Base-by-base conservation (phyloP, 2,113 vertebrate species). In the Vidua macroura region DNA sequence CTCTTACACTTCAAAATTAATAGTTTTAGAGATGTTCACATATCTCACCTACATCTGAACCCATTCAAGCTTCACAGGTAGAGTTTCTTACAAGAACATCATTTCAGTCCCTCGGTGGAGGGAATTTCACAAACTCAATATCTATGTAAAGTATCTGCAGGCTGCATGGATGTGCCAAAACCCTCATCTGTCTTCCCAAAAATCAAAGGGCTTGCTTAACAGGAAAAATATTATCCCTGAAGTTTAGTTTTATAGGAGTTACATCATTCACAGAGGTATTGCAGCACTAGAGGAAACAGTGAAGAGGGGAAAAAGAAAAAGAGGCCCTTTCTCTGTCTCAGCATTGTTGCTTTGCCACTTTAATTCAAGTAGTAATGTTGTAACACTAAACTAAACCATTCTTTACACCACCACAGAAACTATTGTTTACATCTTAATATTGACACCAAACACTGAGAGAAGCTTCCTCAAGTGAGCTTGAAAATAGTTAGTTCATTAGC, bases 201-300 rank as follows among this genome's bases (percentile, higher is more conserved):
- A 96, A 95, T 82, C 84, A 91, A 83, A 91, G 59, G 15, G 14
- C 16, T 91, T 92, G 28, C 37, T 64, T 89, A 93, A 74, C 66
- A 87, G 27, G 52, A 75, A 66, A 58, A 59, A 31, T 66, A 46
- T 60, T 73, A 70, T 18, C 67, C 77, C 56, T 73, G 31, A 81
- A 87, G n/a, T 85, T 92, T 33, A 69, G 44, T 55, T 91, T 92
- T 28, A 85, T 79, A 66, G 35, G 46, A 66, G 18, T 91, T 95
- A 58, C 53, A 41, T 77, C 70, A 93, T 69, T 33, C 27, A 69
- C 62, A 73, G 74, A 58, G 21, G 21, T 87, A 68, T 49, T 58
- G 59, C 59, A 89, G 69, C 37, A 73, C 23, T 13, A 51, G 13
- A 43, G 37, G 77, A 82, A 84, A 90, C 9, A 64, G 22, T 22